phyloP scores from a whole-genome alignment of 37 sponge, comb jelly and placozoan species.

The Spongia lamella region DNA sequence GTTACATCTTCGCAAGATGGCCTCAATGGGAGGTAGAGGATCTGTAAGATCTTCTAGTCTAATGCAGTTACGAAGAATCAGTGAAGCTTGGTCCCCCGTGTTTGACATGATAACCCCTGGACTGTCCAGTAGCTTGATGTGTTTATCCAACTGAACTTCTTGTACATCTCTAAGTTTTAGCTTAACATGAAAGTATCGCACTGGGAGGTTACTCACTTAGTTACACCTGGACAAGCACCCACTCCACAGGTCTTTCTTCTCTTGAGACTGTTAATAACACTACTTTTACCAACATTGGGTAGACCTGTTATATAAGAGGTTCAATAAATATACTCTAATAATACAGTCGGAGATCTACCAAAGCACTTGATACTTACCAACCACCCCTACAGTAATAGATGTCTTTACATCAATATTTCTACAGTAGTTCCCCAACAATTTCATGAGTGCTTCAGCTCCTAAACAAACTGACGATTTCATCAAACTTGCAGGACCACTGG shows the following conservation, averaged over 20 bases:
- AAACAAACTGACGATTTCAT: constrained; percentile 49
- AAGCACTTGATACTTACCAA: constrained; percentile 61
- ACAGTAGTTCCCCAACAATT: constrained; percentile 93
- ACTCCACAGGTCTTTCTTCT: constrained; percentile 85
- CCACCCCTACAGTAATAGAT: constrained; percentile 91
- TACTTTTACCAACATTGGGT: constrained; percentile 99
- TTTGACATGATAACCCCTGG: constrained; percentile 90
- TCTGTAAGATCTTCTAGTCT: constrained; percentile 76
- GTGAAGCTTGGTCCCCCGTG: constrained; percentile 37
- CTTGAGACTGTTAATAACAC: constrained; percentile 93
- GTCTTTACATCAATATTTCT: constrained; percentile 86
- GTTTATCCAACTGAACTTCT: constrained; percentile 93
- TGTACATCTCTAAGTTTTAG: constrained; percentile 42
- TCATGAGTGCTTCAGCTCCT: constrained; percentile 83
- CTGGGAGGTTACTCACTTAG: constrained; percentile 67
- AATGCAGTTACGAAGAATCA: constrained; percentile 78
- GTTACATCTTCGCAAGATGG: constrained; percentile 76
- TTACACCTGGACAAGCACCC: constrained; percentile 91
- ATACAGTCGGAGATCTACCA: neutral
- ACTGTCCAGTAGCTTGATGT: constrained; percentile 90
- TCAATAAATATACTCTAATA: neutral
- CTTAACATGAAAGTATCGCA: too few species aligned
- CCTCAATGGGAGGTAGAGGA: constrained; percentile 73
- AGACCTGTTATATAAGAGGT: constrained; percentile 50
- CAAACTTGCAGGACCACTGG: constrained; percentile 22